phyloP scores from a whole-genome alignment of 2,888 invertebrate species.

The Steinernema hermaphroditum region DNA sequence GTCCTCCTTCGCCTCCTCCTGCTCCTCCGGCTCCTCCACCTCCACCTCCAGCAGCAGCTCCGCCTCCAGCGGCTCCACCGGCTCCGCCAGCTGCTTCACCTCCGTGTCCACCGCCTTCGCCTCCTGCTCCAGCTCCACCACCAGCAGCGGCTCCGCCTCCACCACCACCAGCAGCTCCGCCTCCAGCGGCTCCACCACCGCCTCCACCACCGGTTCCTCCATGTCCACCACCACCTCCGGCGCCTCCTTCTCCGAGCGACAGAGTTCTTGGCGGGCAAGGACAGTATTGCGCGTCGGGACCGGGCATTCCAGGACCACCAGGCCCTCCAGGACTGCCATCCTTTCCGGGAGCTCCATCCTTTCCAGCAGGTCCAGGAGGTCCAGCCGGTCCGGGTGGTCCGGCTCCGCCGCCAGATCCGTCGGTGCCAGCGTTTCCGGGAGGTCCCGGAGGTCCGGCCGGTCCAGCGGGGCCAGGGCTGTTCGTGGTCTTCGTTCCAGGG shows the following conservation, averaged over 20 bases:
- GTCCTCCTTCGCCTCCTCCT: constrained; percentile 7
- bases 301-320: constrained; percentile 7
- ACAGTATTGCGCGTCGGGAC: background rate
- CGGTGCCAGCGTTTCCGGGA: background rate
- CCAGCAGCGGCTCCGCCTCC: background rate
- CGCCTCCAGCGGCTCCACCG: constrained; percentile 17
- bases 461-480: constrained; percentile 10
- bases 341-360: background rate
- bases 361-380: constrained; percentile 1
- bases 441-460: background rate
- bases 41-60: constrained; percentile 11
- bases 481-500: constrained; percentile 5
- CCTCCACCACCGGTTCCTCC: too few species aligned
- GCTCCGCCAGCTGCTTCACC: constrained; percentile 8
- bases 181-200: too few species aligned
- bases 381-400: constrained; percentile 20
- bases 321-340: background rate
- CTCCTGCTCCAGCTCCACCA: background rate
- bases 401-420: background rate
- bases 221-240: too few species aligned
- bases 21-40: background rate
- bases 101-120: background rate
- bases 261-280: constrained; percentile 6
- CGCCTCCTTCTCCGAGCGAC: background rate
- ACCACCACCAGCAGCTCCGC: too few species aligned